Conservation (phyloP, 2,113 vertebrate species). For the Clarias gariepinus region DNA sequence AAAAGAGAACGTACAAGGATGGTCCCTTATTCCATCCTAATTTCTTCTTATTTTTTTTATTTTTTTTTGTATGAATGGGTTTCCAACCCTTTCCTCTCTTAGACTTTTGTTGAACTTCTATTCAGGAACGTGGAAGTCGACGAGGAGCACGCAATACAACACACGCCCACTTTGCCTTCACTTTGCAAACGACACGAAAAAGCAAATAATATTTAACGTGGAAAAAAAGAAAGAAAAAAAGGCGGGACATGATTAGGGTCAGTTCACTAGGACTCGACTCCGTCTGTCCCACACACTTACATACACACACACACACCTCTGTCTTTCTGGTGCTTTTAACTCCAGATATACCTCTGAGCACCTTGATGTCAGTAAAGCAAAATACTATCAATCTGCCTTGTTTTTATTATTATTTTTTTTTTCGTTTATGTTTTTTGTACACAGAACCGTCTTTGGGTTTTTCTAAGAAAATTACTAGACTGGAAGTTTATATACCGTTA, state of each 20-base stretch:
- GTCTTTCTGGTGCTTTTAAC: conserved; percentile 90
- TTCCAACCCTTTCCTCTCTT: conserved; percentile 47
- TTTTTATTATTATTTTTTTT: conserved; percentile 70
- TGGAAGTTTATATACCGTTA: conserved; percentile 93
- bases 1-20: conserved; percentile 56
- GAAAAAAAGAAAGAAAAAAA: neutral
- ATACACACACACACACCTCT: conserved; percentile 65
- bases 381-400: conserved; percentile 87
- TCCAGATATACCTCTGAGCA: conserved; percentile 86
- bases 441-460: conserved; percentile 76
- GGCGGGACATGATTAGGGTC: conserved; percentile 12
- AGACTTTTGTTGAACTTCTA: conserved; percentile 33
- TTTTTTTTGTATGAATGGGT: neutral
- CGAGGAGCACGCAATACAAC: conserved; percentile 38
- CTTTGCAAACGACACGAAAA: conserved; percentile 47
- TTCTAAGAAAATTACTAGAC: conserved; percentile 85
- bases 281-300: conserved; percentile 42
- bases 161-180: conserved; percentile 41
- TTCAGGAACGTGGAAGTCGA: conserved; percentile 29
- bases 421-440: conserved; percentile 49
- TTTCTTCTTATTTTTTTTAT: conserved; percentile 7
- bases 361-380: conserved; percentile 81
- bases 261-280: conserved; percentile 32
- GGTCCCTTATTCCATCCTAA: conserved; percentile 2
- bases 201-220: conserved; percentile 22